Base-by-base conservation (phyloP, 2,113 vertebrate genomes). In the Pongo abelii region DNA sequence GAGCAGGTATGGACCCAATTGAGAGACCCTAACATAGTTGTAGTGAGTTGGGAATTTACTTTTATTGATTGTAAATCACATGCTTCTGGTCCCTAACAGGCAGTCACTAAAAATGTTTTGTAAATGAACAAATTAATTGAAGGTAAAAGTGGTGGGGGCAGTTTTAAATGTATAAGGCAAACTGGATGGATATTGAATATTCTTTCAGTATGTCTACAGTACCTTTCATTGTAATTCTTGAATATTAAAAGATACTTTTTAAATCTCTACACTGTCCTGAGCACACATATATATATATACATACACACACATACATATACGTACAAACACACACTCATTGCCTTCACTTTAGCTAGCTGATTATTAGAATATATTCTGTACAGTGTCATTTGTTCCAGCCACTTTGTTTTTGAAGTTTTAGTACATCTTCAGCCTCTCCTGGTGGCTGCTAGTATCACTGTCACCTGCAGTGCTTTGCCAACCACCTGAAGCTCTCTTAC, bases 161-260 rank as follows among this genome's bases (percentile, higher is more conserved):
- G 13, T 50, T 89, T 50, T 91, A 86, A 86, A 96, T 78, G 17
- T 22, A 1, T n/a, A 57, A 55, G 13, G 27, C 52, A 43, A 90
- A 74, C 9, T 83, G 43, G 46, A 2, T 46, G 13, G 70, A 35
- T 8, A 80, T 35, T 77, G 91, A 93, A 61, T 93, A 25, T 84
- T 72, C 80, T 97, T 84, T 13, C 12, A 59, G 83, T 52, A 4
- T 75, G 6, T 20, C 11, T 89, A 78, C 52, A 50, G n/a, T 85
- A 75, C 83, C 74, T 91, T 91, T 20, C 35, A 32, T 91, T 85
- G 91, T 94, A 87, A 70, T 91, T 84, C 30, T 88, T 94, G 5
- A 35, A 6, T 74, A 43, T 93, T 46, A 87, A 75, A 93, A 69
- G 69, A 11, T 4, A 1, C 84, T n/a, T 40, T 95, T 92, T 86